A percentile compares a stretch with the other conserved stretches of the same genome.
Evolutionary conservation across 2,113 vertebrate species (phyloP).

Genomic region (Oncorhynchus kisutch): DNA sequence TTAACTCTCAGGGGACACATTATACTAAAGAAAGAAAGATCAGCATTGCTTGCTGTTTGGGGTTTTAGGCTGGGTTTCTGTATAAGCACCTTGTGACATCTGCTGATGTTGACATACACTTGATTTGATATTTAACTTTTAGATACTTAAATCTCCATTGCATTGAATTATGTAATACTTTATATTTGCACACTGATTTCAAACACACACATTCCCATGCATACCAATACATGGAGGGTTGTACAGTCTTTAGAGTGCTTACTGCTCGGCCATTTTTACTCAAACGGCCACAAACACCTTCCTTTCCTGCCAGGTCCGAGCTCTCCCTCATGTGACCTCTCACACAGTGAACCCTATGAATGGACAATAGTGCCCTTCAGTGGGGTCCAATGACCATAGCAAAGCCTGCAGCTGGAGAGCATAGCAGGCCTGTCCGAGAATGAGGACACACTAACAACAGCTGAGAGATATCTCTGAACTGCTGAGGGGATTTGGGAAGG

Average conservation of each 20-base stretch:
- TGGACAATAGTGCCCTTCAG: constrained; percentile 76
- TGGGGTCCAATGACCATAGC: constrained; percentile 61
- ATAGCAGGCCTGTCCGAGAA: constrained; percentile 58
- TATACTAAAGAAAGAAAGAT: not conserved
- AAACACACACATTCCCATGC: not conserved
- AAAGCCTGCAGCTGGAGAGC: constrained; percentile 72
- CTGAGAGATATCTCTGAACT: constrained; percentile 68
- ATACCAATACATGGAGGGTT: not conserved
- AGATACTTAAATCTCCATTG: too few species aligned
- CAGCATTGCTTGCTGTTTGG: too few species aligned
- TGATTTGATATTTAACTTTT: too few species aligned
- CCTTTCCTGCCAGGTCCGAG: constrained; percentile 29
- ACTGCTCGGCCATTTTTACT: constrained; percentile 47
- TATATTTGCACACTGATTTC: too few species aligned
- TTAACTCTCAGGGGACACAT: constrained; percentile 21
- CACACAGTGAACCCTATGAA: constrained; percentile 75
- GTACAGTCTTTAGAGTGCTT: constrained; percentile 20
- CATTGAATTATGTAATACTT: too few species aligned
- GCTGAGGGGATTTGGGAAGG: constrained; percentile 59
- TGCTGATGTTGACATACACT: too few species aligned
- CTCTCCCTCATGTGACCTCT: constrained; percentile 69
- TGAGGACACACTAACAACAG: constrained; percentile 68
- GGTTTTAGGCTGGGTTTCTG: too few species aligned
- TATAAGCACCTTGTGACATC: too few species aligned
- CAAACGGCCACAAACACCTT: not conserved